Percentiles rank a stretch among this genome's conserved stretches.
Conservation (phyloP, 1,140 invertebrate species). For the Temnothorax longispinosus region DNA sequence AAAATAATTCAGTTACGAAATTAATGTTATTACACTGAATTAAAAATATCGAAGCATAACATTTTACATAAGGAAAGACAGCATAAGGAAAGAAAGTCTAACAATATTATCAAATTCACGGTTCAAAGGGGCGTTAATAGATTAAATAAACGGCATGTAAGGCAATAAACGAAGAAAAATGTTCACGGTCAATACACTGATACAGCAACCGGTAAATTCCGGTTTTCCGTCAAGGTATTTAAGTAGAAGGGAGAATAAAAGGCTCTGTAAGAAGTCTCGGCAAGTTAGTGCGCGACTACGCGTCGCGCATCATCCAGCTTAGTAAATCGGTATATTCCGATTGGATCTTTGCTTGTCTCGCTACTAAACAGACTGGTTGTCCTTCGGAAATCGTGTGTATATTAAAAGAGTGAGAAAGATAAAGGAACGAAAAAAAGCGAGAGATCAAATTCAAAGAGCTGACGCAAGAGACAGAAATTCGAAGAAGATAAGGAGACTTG, state of each 20-base stretch:
- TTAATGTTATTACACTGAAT: not conserved
- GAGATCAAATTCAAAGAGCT: not conserved
- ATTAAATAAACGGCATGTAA: not conserved
- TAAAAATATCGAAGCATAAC: not conserved
- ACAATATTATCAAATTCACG: not conserved
- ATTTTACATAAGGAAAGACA: not conserved
- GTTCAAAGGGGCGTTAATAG: not conserved
- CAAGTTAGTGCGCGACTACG: not conserved
- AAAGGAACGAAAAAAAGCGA: not conserved
- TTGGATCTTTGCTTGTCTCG: not conserved
- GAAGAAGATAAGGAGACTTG: not conserved
- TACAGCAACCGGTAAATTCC: not conserved
- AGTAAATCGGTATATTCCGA: not conserved
- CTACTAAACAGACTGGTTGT: conserved; percentile 2
- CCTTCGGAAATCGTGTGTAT: not conserved
- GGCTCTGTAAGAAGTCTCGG: not conserved
- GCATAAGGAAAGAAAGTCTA: not conserved
- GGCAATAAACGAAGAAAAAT: not conserved
- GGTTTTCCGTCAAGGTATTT: not conserved
- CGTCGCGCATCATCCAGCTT: not conserved
- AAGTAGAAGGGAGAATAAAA: conserved; percentile 35
- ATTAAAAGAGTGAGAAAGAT: not conserved
- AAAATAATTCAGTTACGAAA: not conserved
- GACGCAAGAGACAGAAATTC: not conserved
- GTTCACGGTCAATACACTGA: not conserved